These are phyloP conservation scores for Microhierax caerulescens DNA, from an alignment of 2,797 vertebrate species.

Conservation along the genomic window DNA sequence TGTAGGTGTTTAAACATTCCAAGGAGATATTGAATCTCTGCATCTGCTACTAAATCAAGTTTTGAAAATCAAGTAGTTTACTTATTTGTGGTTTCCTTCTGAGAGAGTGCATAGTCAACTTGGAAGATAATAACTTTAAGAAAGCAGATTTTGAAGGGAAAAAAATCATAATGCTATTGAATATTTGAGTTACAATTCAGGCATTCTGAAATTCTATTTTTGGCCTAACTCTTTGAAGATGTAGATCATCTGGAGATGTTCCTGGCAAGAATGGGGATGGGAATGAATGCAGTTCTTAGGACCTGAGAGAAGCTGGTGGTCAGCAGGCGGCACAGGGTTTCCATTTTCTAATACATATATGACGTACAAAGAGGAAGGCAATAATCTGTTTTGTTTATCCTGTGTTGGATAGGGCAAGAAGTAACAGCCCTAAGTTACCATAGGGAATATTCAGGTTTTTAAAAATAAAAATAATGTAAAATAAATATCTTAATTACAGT, in stretches of 20 bases:
- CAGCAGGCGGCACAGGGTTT: background rate
- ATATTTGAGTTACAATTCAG: background rate
- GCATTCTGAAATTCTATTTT: background rate
- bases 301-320: background rate
- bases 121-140: background rate
- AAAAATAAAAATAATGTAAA: too few relatives aligned
- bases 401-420: background rate
- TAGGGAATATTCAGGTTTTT: background rate
- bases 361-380: background rate
- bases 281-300: background rate
- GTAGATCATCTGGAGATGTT: background rate
- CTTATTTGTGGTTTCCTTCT: background rate
- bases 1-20: background rate
- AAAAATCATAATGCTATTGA: background rate
- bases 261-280: background rate
- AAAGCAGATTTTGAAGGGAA: background rate
- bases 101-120: background rate
- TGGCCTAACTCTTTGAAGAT: background rate
- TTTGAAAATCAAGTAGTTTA: background rate
- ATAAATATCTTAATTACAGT: background rate
- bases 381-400: background rate
- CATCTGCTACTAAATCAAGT: background rate
- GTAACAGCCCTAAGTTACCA: background rate
- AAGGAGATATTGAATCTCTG: background rate
- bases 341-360: background rate